phyloP scores from a whole-genome alignment of 2,888 invertebrate species.

The Thumatha senex region DNA sequence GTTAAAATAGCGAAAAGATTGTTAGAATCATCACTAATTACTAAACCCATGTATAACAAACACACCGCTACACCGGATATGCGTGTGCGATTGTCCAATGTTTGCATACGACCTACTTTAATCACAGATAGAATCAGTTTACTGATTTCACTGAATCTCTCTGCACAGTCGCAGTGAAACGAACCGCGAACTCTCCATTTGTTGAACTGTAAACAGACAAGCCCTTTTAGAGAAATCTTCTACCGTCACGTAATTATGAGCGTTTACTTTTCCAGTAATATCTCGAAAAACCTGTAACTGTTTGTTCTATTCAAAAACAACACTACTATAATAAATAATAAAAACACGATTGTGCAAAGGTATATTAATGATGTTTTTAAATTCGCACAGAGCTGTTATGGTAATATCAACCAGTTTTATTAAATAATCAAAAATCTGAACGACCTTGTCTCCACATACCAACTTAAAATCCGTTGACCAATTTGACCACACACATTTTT shows the following conservation, averaged over 20 bases:
- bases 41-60: constrained; percentile 24
- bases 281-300: no score
- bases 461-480: constrained; percentile 59
- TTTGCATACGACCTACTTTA: constrained; percentile 36
- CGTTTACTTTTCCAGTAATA: constrained; percentile 16
- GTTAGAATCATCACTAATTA: constrained; percentile 8
- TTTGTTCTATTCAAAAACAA: not conserved
- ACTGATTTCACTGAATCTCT: constrained; percentile 35
- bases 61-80: constrained; percentile 34
- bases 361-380: not conserved
- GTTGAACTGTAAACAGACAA: constrained; percentile 1
- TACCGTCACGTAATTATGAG: constrained; percentile 13
- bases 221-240: constrained; percentile 34
- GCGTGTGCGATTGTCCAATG: constrained; percentile 22
- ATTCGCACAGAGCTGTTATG: constrained; percentile 17
- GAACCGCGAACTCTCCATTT: constrained; percentile 20
- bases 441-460: constrained; percentile 59
- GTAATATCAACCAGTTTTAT: constrained; percentile 35
- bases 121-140: constrained; percentile 30
- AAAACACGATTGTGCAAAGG: not conserved
- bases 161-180: constrained; percentile 20
- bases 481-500: constrained; percentile 49
- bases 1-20: not conserved
- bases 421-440: constrained; percentile 37
- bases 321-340: not conserved